phyloP scores from a whole-genome alignment of 2,888 invertebrate genomes.

The Leptopilina myrica region DNA sequence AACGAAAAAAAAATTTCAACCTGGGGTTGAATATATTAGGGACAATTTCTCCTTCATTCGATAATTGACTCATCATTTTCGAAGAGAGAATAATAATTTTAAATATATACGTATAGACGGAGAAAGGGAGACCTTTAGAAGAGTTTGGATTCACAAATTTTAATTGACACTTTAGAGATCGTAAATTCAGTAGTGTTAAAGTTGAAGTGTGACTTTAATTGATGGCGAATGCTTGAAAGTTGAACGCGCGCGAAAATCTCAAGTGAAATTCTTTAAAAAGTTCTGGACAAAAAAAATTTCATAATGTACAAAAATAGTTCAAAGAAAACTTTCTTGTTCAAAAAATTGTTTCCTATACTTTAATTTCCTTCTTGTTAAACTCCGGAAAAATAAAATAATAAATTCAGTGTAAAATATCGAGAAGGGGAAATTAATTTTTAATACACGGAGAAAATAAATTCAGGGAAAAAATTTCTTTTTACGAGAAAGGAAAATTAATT shows the following conservation, averaged over 20 bases:
- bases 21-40: background rate
- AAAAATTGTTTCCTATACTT: no score
- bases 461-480: no score
- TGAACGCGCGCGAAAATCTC: background rate
- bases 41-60: constrained; percentile 1
- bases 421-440: no score
- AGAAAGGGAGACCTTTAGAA: background rate
- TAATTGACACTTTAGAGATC: constrained; percentile 24
- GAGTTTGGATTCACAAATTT: constrained; percentile 18
- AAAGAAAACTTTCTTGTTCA: no score
- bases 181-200: constrained; percentile 9
- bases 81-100: background rate
- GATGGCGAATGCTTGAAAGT: background rate
- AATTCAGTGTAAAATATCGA: no score
- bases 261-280: background rate
- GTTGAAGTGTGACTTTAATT: constrained; percentile 9
- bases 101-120: background rate
- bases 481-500: no score
- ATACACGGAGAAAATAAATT: no score
- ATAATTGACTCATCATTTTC: constrained; percentile 18
- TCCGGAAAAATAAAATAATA: no score
- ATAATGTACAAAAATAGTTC: no score
- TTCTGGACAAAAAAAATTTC: no score
- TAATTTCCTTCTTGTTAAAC: no score
- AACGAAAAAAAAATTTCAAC: no score